phyloP scores from a whole-genome alignment of 2,113 vertebrate species.

The Carassius gibelio region DNA sequence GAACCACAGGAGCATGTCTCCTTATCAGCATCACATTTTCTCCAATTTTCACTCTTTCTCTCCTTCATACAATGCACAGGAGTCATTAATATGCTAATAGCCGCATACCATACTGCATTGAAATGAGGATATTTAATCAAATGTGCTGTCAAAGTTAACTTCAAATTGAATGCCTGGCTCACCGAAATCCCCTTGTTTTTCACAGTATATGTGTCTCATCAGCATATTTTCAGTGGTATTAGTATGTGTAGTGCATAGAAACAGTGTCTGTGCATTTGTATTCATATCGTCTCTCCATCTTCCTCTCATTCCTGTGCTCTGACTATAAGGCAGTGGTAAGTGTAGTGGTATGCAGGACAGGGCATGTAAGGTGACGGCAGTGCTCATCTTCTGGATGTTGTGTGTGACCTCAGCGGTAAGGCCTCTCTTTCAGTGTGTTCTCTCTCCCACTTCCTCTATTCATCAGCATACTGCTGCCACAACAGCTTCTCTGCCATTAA shows the following conservation, averaged over 20 bases:
- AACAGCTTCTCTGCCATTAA: too few species aligned
- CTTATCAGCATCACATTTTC: not conserved
- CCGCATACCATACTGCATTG: not conserved
- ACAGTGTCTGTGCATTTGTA: not conserved
- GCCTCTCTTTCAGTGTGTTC: not conserved
- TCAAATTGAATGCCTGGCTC: not conserved
- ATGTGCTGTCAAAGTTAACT: not conserved
- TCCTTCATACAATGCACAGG: slow-evolving; percentile 1
- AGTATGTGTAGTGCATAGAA: not conserved
- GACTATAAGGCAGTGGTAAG: not conserved
- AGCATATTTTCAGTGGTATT: not conserved
- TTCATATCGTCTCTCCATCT: not conserved
- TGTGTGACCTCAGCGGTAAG: not conserved
- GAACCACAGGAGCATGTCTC: not conserved
- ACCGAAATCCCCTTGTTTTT: not conserved
- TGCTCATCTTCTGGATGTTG: not conserved
- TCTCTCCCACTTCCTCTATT: too few species aligned
- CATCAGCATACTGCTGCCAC: too few species aligned
- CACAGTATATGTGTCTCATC: not conserved
- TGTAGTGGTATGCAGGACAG: not conserved
- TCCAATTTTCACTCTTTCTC: not conserved
- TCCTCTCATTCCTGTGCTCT: not conserved
- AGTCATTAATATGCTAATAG: slow-evolving; percentile 35
- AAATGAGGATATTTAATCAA: slow-evolving; percentile 24
- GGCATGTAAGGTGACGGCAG: not conserved